Evolutionary conservation across 2,888 invertebrate genomes (phyloP), one percentile per base, ranked within the genome.

Genomic region (Drosophila monieri): DNA sequence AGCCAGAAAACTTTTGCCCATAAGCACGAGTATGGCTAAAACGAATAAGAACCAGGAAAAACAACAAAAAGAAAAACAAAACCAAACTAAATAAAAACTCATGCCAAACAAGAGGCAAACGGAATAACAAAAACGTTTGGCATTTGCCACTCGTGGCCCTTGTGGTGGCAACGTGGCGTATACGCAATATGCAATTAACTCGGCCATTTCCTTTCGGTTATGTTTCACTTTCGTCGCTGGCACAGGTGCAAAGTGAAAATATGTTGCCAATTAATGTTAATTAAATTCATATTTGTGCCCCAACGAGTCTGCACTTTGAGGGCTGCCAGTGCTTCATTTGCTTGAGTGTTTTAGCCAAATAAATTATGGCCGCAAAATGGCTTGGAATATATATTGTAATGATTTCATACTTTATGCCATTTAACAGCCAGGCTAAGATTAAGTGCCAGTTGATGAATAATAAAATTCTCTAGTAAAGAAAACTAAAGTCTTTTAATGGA

Each of bases 261-360:
- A 78, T 75, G 68, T 58, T 64, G 56, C 74, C 79, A 88, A 85
- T 89, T 87, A 89, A 76, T 80, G 88, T 83, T 89, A 89, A 89
- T 89, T 85, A 89, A 89, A 88, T 83, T 87, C 83, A 89, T 81
- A 86, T 85, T 85, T 84, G 72, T 74, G 60, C 73, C 61, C 55
- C 41, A 41, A 55, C 68, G 59, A 74, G 54, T 66, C 47, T 35
- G 65, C 67, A 55, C 57, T 71, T 58, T 37, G 46, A 43, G 37
- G 23, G 18, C 46, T 25, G 43, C 14, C 54, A 41, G 41, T 37
- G 39, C 32, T 44, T 67, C 47, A 53, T 77, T 71, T 49, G 21
- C 53, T 52, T 43, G 44, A 51, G 64, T 55, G 25, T 12, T 47
- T 46, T 30, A 44, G n/a, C 23, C 41, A 14, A 47, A 65, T 65